These are phyloP conservation scores for Masticophis lateralis DNA, from an alignment of 2,797 vertebrate genomes.

Conservation along the genomic window DNA sequence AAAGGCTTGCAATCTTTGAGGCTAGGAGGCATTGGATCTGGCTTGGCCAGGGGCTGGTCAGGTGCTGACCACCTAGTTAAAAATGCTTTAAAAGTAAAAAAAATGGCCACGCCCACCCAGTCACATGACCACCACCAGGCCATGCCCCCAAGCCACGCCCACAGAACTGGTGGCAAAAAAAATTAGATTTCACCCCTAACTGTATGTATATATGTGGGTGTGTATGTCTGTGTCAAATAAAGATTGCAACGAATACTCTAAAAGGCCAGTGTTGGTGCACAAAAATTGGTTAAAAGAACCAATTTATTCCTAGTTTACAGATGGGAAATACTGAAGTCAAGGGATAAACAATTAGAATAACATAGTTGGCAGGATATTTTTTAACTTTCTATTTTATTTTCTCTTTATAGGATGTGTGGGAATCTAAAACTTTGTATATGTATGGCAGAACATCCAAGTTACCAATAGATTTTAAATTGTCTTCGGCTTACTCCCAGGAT, in stretches of 20 bases:
- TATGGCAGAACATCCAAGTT: background rate
- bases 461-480: background rate
- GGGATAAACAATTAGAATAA: background rate
- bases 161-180: no score
- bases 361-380: background rate
- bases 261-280: background rate
- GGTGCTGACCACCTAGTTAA: no score
- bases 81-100: no score
- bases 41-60: no score
- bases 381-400: background rate
- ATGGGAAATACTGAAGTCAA: background rate
- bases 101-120: no score
- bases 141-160: no score
- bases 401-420: no score
- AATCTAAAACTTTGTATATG: background rate
- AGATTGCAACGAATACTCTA: background rate
- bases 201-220: background rate
- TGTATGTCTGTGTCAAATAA: background rate
- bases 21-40: no score
- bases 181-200: no score
- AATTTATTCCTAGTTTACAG: background rate
- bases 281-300: background rate
- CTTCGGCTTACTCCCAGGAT: background rate
- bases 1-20: no score
- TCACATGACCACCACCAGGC: no score